A percentile compares a stretch with the other conserved stretches of the same genome.
phyloP scores from a whole-genome alignment of 1,140 invertebrate species.

The Orchestia grillus region DNA sequence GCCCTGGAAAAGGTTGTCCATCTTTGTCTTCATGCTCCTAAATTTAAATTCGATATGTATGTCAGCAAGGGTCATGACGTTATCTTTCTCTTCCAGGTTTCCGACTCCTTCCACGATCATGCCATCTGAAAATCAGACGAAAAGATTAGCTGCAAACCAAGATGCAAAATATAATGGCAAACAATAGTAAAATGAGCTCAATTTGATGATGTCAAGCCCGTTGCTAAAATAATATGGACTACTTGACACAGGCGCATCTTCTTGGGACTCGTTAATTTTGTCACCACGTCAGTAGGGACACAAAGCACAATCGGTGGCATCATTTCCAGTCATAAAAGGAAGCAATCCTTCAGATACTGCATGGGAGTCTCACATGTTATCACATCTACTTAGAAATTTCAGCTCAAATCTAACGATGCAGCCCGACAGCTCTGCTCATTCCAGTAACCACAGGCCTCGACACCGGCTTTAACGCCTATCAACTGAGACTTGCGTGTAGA shows the following conservation, averaged over 20 bases:
- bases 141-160: neutral
- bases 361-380: neutral
- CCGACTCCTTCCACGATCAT: slow-evolving; percentile 43
- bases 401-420: neutral
- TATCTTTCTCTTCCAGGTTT: neutral
- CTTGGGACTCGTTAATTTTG: too few species aligned
- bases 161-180: too few species aligned
- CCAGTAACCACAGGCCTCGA: neutral
- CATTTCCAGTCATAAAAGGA: neutral
- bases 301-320: neutral
- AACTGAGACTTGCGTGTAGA: neutral
- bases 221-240: neutral
- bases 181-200: neutral
- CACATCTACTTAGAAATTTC: neutral
- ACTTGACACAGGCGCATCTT: too few species aligned
- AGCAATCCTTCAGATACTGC: neutral
- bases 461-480: neutral
- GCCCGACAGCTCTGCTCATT: neutral
- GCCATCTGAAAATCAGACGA: neutral
- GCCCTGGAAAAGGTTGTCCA: slow-evolving; percentile 50
- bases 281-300: neutral
- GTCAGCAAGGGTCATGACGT: slow-evolving; percentile 19
- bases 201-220: neutral
- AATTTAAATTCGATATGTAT: slow-evolving; percentile 42
- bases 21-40: slow-evolving; percentile 27